These are phyloP conservation scores for Sycophila sp. DNA, from an alignment of 1,140 invertebrate genomes.

Conservation along the genomic window DNA sequence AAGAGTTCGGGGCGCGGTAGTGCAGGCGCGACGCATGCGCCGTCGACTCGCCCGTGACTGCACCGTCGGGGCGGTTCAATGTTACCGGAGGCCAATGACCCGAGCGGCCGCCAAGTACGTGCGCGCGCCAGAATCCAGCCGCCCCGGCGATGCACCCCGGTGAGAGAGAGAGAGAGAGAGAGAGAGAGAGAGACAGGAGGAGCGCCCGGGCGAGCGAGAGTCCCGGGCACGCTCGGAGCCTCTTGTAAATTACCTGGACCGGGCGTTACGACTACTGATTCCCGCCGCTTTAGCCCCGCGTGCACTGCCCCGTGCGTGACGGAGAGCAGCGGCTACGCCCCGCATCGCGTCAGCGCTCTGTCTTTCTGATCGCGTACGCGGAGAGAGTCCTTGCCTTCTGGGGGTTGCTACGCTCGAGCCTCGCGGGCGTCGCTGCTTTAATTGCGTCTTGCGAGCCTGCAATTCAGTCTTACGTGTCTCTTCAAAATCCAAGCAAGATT, in stretches of 20 bases:
- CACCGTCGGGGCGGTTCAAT: conserved; percentile 66
- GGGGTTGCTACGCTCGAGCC: background rate
- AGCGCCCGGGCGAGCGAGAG: background rate
- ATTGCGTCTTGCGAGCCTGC: background rate
- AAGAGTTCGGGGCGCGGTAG: conserved; percentile 41
- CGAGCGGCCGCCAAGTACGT: conserved; percentile 54
- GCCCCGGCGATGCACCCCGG: no score
- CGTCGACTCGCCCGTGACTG: conserved; percentile 61
- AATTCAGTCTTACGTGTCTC: no score
- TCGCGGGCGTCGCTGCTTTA: background rate
- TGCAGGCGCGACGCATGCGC: conserved; percentile 53
- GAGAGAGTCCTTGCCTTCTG: background rate
- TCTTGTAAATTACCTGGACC: conserved; percentile 63
- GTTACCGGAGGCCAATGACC: conserved; percentile 66
- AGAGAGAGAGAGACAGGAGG: conserved; percentile 2
- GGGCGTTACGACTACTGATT: conserved; percentile 52
- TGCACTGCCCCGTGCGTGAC: no score
- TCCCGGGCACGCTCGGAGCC: background rate
- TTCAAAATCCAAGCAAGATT: no score
- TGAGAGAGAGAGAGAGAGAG: background rate
- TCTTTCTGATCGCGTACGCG: no score
- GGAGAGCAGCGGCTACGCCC: no score
- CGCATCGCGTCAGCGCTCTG: no score
- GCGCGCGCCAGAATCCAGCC: no score
- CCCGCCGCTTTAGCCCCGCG: conserved; percentile 37